These are phyloP conservation scores for Halcyon senegalensis DNA, from an alignment of 2,113 vertebrate genomes.

Conservation along the genomic window DNA sequence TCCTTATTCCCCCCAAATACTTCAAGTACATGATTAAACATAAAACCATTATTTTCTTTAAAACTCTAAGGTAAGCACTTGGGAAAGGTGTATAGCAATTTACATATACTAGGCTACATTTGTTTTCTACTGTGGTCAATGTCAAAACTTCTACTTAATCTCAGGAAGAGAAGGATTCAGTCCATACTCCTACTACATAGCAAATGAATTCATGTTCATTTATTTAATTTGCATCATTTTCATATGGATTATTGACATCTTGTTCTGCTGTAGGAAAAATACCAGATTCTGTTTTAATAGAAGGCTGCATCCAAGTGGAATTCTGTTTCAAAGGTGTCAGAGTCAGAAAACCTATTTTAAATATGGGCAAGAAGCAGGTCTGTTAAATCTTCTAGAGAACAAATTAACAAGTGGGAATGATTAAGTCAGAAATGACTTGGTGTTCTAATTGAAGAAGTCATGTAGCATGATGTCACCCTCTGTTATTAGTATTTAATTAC, in stretches of 20 bases:
- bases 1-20: not conserved
- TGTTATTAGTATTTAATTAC: slow-evolving; percentile 70
- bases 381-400: slow-evolving; percentile 41
- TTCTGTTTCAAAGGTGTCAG: slow-evolving; percentile 43
- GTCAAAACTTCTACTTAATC: not conserved
- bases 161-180: not conserved
- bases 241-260: not conserved
- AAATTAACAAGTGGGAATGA: slow-evolving; percentile 74
- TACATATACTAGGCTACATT: not conserved
- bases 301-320: not conserved
- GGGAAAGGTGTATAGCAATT: not conserved
- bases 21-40: not conserved
- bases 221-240: slow-evolving; percentile 2
- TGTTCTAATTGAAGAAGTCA: slow-evolving; percentile 70
- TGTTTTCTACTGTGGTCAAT: not conserved
- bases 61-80: not conserved
- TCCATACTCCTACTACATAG: not conserved
- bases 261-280: not conserved
- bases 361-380: slow-evolving; percentile 26
- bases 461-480: slow-evolving; percentile 67
- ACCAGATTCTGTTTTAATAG: not conserved
- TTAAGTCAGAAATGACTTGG: slow-evolving; percentile 65
- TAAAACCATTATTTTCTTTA: not conserved
- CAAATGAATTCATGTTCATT: not conserved
- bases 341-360: slow-evolving; percentile 36